phyloP scores from a whole-genome alignment of 2,797 vertebrate genomes.

The Martes flavigula region DNA sequence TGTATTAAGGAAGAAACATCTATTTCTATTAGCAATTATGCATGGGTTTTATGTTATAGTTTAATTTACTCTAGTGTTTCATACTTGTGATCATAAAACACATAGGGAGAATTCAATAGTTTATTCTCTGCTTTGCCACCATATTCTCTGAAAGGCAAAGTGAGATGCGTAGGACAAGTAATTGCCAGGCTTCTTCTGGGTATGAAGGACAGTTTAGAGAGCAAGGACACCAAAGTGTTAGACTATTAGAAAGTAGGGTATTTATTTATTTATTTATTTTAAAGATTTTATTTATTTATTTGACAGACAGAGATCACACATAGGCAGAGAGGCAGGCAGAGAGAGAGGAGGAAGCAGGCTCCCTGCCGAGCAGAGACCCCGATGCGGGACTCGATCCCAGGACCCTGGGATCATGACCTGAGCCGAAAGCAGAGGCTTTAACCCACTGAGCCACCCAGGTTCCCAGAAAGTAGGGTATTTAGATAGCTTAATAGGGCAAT shows the following conservation, averaged over 20 bases:
- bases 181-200: not conserved
- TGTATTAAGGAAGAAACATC: not conserved
- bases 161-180: not conserved
- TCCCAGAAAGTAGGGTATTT: not conserved
- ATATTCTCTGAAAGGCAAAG: not conserved
- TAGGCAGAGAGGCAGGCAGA: too few species aligned
- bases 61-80: slow-evolving; percentile 40
- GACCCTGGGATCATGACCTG: too few species aligned
- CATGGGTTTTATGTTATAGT: not conserved
- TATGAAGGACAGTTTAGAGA: not conserved
- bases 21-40: slow-evolving; percentile 27
- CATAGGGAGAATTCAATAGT: not conserved
- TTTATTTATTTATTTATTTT: too few species aligned
- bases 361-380: too few species aligned
- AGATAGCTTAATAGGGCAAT: not conserved
- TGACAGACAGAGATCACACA: too few species aligned
- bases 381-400: too few species aligned
- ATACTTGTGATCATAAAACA: slow-evolving; percentile 28
- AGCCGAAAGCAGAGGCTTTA: too few species aligned
- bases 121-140: not conserved
- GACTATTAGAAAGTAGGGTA: not conserved
- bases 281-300: too few species aligned
- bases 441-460: too few species aligned
- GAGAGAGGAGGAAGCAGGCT: too few species aligned
- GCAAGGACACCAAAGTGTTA: not conserved